phyloP scores from a whole-genome alignment of 2,797 vertebrate genomes.

The Limosa lapponica region DNA sequence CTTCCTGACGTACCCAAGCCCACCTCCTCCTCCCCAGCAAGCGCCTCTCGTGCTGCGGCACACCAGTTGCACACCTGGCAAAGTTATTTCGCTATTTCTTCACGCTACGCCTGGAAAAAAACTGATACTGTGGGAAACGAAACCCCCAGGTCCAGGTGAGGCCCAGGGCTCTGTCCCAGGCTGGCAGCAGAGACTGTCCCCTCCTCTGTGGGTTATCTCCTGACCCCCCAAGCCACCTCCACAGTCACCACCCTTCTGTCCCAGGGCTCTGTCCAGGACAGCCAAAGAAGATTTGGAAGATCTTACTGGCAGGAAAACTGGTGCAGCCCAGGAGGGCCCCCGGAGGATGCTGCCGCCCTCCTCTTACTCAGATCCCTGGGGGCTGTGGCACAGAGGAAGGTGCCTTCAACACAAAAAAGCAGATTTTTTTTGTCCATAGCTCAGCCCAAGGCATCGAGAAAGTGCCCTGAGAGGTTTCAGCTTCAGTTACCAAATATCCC shows the following conservation, averaged over 20 bases:
- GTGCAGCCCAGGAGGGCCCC: too few species aligned
- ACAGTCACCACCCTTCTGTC: background rate
- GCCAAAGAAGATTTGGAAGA: background rate
- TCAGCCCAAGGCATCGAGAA: background rate
- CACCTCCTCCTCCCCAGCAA: background rate
- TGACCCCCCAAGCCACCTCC: background rate
- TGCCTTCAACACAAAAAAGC: background rate
- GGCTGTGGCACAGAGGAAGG: background rate
- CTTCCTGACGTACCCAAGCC: background rate
- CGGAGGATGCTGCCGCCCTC: fast-evolving
- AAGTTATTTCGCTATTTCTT: background rate
- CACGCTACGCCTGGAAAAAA: background rate
- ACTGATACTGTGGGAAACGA: constrained; percentile 10
- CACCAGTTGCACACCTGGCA: background rate
- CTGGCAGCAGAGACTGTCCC: background rate
- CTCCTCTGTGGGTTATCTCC: background rate
- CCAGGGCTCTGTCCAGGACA: background rate
- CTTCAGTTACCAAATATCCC: background rate
- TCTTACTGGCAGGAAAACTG: background rate
- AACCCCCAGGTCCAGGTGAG: background rate
- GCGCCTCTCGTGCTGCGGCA: fast-evolving
- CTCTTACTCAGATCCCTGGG: background rate
- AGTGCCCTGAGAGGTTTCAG: fast-evolving
- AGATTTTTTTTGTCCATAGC: background rate
- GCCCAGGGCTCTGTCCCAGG: background rate